phyloP scores from a whole-genome alignment of 1,140 invertebrate species.

The Drosophila insularis region DNA sequence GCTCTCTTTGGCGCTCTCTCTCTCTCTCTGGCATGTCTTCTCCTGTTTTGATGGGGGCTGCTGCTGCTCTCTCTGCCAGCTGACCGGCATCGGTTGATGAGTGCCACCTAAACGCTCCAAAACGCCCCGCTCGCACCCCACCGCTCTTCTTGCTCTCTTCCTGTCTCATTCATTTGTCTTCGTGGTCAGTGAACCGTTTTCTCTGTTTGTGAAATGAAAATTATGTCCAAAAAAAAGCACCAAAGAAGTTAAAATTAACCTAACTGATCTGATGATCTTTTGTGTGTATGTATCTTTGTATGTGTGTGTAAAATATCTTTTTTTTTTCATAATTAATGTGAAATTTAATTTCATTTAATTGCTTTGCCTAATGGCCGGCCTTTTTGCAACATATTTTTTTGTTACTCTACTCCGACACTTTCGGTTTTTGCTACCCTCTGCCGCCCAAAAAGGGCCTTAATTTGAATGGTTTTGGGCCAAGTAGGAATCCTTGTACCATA shows the following conservation, averaged over 20 bases:
- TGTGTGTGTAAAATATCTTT: neutral
- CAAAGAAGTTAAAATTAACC: constrained; percentile 25
- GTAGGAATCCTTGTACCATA: no score
- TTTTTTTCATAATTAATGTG: constrained; percentile 65
- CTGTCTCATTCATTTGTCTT: constrained; percentile 8
- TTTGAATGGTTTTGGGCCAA: no score
- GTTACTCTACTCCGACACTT: constrained; percentile 39
- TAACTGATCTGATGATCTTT: constrained; percentile 38
- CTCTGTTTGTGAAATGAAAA: constrained; percentile 45
- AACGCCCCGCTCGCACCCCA: no score
- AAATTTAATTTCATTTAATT: constrained; percentile 74
- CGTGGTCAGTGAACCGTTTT: constrained; percentile 66
- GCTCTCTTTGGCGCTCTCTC: constrained; percentile 11
- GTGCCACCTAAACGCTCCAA: neutral
- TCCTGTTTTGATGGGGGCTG: neutral
- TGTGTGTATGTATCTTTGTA: neutral
- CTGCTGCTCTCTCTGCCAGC: constrained; percentile 23
- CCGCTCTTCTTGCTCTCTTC: neutral
- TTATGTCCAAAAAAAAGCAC: constrained; percentile 55
- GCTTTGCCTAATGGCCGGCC: constrained; percentile 30
- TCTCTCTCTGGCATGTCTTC: neutral
- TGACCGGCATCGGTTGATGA: constrained; percentile 44
- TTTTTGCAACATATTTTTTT: constrained; percentile 23
- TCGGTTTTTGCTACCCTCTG: constrained; percentile 42
- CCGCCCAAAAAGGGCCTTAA: neutral